A percentile compares a stretch with the other conserved stretches of the same genome.
Conservation (phyloP, 2,113 vertebrate genomes). For the Gnathonemus longibarbis region DNA sequence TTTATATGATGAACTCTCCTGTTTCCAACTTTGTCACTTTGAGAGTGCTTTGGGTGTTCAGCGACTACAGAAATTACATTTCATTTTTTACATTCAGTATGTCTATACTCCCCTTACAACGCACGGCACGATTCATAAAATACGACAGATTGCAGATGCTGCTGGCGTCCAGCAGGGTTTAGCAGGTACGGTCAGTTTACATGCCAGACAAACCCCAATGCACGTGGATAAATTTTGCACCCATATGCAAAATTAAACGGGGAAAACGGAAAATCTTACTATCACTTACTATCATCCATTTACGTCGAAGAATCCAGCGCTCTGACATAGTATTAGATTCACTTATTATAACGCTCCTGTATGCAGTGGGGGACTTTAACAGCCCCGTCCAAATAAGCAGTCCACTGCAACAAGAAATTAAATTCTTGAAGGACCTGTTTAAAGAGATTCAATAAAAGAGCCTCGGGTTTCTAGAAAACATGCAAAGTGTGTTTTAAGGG, state of each 20-base stretch:
- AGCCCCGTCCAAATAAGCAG: neutral
- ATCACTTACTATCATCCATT: neutral
- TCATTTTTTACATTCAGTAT: neutral
- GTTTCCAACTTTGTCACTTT: neutral
- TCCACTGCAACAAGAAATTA: neutral
- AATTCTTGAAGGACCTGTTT: neutral
- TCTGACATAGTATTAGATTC: neutral
- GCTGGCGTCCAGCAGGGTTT: neutral
- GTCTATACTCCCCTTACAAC: neutral
- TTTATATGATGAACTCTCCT: neutral
- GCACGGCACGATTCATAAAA: neutral
- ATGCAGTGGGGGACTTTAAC: neutral
- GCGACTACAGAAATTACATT: neutral
- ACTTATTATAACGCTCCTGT: neutral
- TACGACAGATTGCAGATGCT: neutral
- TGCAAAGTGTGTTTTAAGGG: neutral
- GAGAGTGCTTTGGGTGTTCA: neutral
- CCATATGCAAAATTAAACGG: neutral
- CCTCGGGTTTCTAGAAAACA: neutral
- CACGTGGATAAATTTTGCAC: neutral
- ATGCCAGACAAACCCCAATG: neutral
- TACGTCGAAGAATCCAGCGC: neutral
- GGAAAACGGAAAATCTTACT: neutral
- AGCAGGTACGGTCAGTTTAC: neutral
- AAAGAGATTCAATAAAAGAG: neutral